These are phyloP conservation scores for Campaea margaritaria DNA, from an alignment of 2,888 invertebrate genomes.

Conservation along the genomic window DNA sequence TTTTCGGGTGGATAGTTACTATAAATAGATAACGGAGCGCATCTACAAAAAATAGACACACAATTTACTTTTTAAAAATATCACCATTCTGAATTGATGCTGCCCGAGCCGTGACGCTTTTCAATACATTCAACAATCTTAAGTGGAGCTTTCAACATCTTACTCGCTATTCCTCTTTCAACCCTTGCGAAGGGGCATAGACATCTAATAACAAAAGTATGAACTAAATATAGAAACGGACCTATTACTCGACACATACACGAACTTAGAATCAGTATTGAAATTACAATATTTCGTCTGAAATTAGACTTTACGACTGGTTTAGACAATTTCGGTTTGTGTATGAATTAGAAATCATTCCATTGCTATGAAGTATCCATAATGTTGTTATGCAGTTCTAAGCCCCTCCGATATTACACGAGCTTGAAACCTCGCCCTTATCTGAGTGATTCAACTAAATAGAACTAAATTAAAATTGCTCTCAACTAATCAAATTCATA, in stretches of 20 bases:
- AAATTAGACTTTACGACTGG: no score
- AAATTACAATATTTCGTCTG: no score
- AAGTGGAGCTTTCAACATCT: conserved; percentile 32
- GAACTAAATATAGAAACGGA: background rate
- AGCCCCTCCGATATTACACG: conserved; percentile 7
- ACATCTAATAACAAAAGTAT: conserved; percentile 17
- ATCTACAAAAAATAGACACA: conserved; percentile 63
- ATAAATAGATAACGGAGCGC: conserved; percentile 52
- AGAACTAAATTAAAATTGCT: conserved; percentile 41
- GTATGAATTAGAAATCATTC: background rate
- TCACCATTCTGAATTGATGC: conserved; percentile 68
- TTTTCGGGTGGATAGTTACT: conserved; percentile 46
- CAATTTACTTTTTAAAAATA: conserved; percentile 66
- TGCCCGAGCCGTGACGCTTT: conserved; percentile 53
- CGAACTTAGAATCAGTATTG: no score
- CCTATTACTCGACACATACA: background rate
- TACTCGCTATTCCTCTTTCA: conserved; percentile 27
- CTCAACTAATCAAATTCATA: conserved; percentile 47
- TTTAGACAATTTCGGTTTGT: background rate
- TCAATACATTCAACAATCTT: conserved; percentile 44
- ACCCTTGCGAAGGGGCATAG: conserved; percentile 18
- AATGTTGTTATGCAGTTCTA: conserved; percentile 11
- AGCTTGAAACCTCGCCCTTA: conserved; percentile 12
- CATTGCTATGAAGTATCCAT: background rate
- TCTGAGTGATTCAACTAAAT: conserved; percentile 34